phyloP scores from a whole-genome alignment of 2,888 invertebrate species.

The Bembecia ichneumoniformis region DNA sequence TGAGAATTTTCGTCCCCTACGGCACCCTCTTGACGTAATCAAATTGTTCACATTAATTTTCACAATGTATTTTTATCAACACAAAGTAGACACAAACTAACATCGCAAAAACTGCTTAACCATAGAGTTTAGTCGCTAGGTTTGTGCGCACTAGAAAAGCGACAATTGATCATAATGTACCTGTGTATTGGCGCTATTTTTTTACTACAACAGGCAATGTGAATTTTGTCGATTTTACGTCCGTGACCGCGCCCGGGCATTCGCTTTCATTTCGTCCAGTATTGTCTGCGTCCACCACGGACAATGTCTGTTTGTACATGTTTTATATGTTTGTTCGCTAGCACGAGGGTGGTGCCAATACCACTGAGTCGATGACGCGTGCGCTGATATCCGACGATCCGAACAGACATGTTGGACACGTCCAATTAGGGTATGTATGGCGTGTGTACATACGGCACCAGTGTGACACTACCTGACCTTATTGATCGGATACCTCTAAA shows the following conservation, averaged over 20 bases:
- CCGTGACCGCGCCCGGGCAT: slow-evolving; percentile 24
- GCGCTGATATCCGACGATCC: slow-evolving; percentile 95
- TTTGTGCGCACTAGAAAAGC: neutral
- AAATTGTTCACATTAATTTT: slow-evolving; percentile 26
- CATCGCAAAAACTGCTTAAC: slow-evolving; percentile 27
- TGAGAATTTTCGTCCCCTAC: slow-evolving; percentile 9
- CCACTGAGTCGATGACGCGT: slow-evolving; percentile 96
- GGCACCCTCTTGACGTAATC: slow-evolving; percentile 12
- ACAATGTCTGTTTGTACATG: slow-evolving; percentile 59
- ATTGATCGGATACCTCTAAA: slow-evolving; percentile 5
- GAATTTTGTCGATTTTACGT: slow-evolving; percentile 22
- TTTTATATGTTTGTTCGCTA: slow-evolving; percentile 77
- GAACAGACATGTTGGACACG: slow-evolving; percentile 91
- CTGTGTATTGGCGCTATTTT: slow-evolving; percentile 61
- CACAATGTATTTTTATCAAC: slow-evolving; percentile 41
- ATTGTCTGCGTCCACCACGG: slow-evolving; percentile 17
- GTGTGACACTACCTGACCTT: slow-evolving; percentile 38
- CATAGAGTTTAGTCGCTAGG: neutral
- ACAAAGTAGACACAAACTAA: slow-evolving; percentile 57
- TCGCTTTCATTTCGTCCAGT: slow-evolving; percentile 1
- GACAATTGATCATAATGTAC: neutral
- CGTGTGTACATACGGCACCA: slow-evolving; percentile 58
- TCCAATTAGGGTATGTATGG: slow-evolving; percentile 94
- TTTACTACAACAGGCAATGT: slow-evolving; percentile 67
- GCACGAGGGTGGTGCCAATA: slow-evolving; percentile 93